Evolutionary conservation across 1,140 invertebrate genomes (phyloP).

Genomic region (Trichoplusia ni): DNA sequence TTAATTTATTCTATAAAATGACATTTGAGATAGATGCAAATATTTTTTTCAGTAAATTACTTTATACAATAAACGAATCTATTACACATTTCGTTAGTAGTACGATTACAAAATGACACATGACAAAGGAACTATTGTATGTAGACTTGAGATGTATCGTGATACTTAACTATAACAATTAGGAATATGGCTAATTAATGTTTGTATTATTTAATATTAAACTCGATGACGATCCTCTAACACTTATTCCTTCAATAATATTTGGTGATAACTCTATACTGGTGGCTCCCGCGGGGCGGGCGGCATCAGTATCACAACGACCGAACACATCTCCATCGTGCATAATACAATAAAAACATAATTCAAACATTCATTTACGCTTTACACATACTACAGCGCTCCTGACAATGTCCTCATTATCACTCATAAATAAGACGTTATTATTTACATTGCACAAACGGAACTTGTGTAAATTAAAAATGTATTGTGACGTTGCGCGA

Average conservation of each 20-base stretch:
- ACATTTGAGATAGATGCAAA: slow-evolving; percentile 78
- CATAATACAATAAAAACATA: slow-evolving; percentile 14
- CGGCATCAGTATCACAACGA: slow-evolving; percentile 4
- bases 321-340: neutral
- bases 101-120: slow-evolving; percentile 79
- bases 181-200: slow-evolving; percentile 61
- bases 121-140: slow-evolving; percentile 80
- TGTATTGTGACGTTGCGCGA: slow-evolving; percentile 11
- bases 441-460: slow-evolving; percentile 70
- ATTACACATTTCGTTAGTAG: slow-evolving; percentile 65
- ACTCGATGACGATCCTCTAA: slow-evolving; percentile 29
- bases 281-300: neutral
- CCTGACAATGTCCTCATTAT: slow-evolving; percentile 37
- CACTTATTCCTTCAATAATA: slow-evolving; percentile 34
- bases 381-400: slow-evolving; percentile 40
- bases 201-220: slow-evolving; percentile 28
- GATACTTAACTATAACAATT: slow-evolving; percentile 64
- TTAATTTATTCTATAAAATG: slow-evolving; percentile 76
- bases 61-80: slow-evolving; percentile 75
- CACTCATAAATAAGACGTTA: slow-evolving; percentile 56
- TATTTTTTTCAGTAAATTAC: slow-evolving; percentile 76
- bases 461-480: slow-evolving; percentile 42
- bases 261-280: slow-evolving; percentile 35
- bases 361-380: slow-evolving; percentile 13
- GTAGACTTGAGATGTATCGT: slow-evolving; percentile 75